Evolutionary conservation across 2,888 invertebrate genomes (phyloP), one percentile per base, ranked within the genome.

Genomic region (Caradrina kadenii): DNA sequence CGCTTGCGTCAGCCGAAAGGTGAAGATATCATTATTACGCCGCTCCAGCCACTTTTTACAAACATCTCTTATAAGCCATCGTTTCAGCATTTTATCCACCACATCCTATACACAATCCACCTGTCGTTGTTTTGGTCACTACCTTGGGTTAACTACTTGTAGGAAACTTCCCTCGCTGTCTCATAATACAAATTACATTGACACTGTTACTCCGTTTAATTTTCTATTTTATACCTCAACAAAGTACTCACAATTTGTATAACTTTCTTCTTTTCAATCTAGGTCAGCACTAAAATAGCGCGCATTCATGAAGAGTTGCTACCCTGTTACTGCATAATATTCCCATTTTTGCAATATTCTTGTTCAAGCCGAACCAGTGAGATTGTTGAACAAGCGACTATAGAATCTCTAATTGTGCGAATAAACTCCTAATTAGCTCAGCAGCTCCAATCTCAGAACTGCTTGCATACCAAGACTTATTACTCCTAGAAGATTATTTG

Each of bases 351-450:
- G 61, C 63, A 68, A 80, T 66, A 63, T 73, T 80, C 63, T 50
- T 67, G 61, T 69, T 65, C 54, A 45, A 72, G 63, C 55, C 21
- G 7, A 11, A 35, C 35, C 58, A 59, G 65, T 61, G 58, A 67
- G 63, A 73, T 67, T 61, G 60, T 72, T 72, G 69, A 81, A 64
- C 61, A 63, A 65, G 45, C 76, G 81, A 86, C 84, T 82, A 84
- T 87, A 80, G 84, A 74, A 76, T 58, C 65, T 69, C 80, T 81
- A 81, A 87, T 84, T 86, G 83, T 82, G 56, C 65, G 69, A 68
- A 86, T 87, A 86, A 88, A 88, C 88, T 82, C 81, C 82, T 82
- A 83, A 88, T 88, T 88, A 86, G 63, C 73, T 69, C 70, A 79
- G 77, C 82, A 39, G 80, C 73, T 81, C 72, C 73, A 84, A 84